Evolutionary conservation across 1,140 invertebrate species (phyloP).

Genomic region (Neotoxoptera formosana): DNA sequence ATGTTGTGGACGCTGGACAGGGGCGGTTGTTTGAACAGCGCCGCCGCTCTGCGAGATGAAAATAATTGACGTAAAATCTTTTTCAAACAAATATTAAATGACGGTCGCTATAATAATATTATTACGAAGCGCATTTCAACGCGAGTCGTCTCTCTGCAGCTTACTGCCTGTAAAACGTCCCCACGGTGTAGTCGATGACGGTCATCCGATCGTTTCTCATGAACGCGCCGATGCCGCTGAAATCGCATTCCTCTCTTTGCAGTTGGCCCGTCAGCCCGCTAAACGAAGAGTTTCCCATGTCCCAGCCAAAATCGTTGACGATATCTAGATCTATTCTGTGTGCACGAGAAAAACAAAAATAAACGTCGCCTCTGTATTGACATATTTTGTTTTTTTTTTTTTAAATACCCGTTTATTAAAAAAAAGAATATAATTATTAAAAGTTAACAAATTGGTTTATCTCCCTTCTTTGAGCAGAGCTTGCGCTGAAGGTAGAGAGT

Average conservation of each 20-base stretch:
- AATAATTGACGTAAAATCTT: neutral
- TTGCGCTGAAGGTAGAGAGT: too few species aligned
- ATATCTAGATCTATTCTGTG: constrained; percentile 66
- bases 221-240: constrained; percentile 67
- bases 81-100: neutral
- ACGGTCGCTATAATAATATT: neutral
- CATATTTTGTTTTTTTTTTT: too few species aligned
- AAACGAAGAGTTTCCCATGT: constrained; percentile 66
- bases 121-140: neutral
- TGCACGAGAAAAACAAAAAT: neutral
- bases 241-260: constrained; percentile 66
- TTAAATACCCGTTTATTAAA: too few species aligned
- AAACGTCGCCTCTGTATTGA: too few species aligned
- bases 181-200: constrained; percentile 66
- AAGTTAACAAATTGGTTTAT: too few species aligned
- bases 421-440: too few species aligned
- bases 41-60: constrained; percentile 58
- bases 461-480: too few species aligned
- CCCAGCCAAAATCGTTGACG: constrained; percentile 67
- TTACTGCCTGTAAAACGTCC: constrained; percentile 66
- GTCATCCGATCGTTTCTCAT: constrained; percentile 67
- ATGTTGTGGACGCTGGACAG: constrained; percentile 67
- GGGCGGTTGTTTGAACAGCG: constrained; percentile 61
- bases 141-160: neutral
- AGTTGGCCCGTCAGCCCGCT: constrained; percentile 67